Evolutionary conservation across 1,140 invertebrate genomes (phyloP), one percentile per base, ranked within the genome.

Genomic region (Lepidostoma basale): DNA sequence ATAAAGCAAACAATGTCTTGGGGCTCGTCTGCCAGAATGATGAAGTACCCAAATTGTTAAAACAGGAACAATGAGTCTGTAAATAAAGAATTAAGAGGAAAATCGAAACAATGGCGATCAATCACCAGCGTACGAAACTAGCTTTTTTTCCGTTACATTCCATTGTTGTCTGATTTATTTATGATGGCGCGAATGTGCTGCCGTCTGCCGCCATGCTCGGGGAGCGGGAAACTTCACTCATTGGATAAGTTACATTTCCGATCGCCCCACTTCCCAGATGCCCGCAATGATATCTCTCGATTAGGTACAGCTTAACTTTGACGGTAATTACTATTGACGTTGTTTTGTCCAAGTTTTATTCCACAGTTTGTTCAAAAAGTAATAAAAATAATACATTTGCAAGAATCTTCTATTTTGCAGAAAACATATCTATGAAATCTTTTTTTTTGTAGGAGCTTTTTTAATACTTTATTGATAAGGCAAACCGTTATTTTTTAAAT

Each of bases 121-220:
- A 25, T 49, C 45, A 49, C 45, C 45, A 18, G 22, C 33, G 33
- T 12, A 9, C 9, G 45, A 49, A 49, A 49, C 45, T 25, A 49
- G 22, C 25, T 49, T 49, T 23, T 49, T 49, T 49, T 23, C 23
- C 44, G 18, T 23, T 23, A 23, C 45, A 49, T 49, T n/a, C 45
- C 45, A 23, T 49, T 49, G 45, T 49, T 49, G 23, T 49, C 0
- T 12, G 45, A 49, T 49, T 49, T 49, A 22, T 49, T 49, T n/a
- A 49, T 49, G 18, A 12, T 12, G 45, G 22, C 4, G 20, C 5
- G 22, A 23, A 26, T 49, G 18, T 8, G 22, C 23, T 18, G 45
- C 45, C n/a, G 22, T 49, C 8, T n/a, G n/a, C n/a, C n/a, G n/a
- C n/a, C n/a, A n/a, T n/a, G n/a, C n/a, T n/a, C n/a, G n/a, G n/a